Conservation (phyloP, 2,113 vertebrate species). For the Triplophysa rosa region DNA sequence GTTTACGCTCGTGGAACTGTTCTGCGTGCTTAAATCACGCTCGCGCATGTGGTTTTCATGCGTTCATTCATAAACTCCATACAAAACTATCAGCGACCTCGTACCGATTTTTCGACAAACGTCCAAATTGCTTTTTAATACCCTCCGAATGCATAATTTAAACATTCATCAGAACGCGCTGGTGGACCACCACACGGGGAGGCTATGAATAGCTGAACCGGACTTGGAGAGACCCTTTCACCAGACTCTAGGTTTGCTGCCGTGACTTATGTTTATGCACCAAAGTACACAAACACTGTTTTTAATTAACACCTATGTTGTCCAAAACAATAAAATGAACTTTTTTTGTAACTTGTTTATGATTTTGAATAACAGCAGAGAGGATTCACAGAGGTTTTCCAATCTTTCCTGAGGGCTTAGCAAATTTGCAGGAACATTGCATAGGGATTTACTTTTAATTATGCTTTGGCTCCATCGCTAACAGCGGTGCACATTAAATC, state of each 20-base stretch:
- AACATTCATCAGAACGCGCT: slow-evolving; percentile 48
- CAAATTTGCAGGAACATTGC: slow-evolving; percentile 16
- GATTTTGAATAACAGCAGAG: slow-evolving; percentile 25
- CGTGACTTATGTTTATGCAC: slow-evolving; percentile 8
- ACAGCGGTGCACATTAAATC: slow-evolving; percentile 66
- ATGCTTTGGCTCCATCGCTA: slow-evolving; percentile 59
- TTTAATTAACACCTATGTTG: slow-evolving; percentile 42
- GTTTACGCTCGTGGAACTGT: no score
- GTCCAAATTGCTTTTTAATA: slow-evolving; percentile 50
- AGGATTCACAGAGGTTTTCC: neutral
- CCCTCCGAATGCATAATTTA: slow-evolving; percentile 49
- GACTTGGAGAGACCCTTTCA: slow-evolving; percentile 39
- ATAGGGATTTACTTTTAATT: slow-evolving; percentile 49
- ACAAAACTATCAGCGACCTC: slow-evolving; percentile 21
- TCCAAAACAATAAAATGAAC: slow-evolving; percentile 10
- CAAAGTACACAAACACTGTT: neutral
- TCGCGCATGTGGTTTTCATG: no score
- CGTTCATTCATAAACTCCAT: no score
- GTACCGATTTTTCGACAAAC: neutral
- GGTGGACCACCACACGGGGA: slow-evolving; percentile 7
- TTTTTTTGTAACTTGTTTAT: slow-evolving; percentile 24
- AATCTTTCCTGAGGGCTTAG: slow-evolving; percentile 1
- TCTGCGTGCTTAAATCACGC: no score
- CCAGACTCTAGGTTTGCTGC: slow-evolving; percentile 23
- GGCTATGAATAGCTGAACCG: slow-evolving; percentile 35